Conservation (phyloP, 2,113 vertebrate species). For the Eolophus roseicapilla region DNA sequence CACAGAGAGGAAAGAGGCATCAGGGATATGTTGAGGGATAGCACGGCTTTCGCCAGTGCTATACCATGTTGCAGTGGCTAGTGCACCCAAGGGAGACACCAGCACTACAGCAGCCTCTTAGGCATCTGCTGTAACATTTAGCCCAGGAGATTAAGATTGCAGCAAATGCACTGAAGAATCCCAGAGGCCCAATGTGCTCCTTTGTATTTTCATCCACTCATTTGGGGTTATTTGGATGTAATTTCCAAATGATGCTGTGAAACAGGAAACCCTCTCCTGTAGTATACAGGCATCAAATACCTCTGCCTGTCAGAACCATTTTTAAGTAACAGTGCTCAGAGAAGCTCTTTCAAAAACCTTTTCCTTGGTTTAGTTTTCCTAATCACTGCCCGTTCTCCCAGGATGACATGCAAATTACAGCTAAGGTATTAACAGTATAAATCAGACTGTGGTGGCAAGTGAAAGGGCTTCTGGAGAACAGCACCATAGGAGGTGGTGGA, state of each 20-base stretch:
- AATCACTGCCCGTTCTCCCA: neutral
- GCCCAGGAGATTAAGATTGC: neutral
- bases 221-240: neutral
- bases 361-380: neutral
- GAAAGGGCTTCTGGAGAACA: neutral
- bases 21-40: neutral
- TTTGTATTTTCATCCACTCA: neutral
- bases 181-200: neutral
- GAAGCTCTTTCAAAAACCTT: neutral
- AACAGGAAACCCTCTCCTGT: neutral
- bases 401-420: conserved; percentile 48
- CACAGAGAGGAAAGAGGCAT: neutral
- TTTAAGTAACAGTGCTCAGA: neutral
- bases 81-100: neutral
- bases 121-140: neutral
- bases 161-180: neutral
- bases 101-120: neutral
- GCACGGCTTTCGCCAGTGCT: neutral
- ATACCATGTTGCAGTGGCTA: neutral
- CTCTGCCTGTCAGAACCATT: neutral
- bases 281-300: neutral
- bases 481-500: neutral
- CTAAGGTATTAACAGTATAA: conserved; percentile 47
- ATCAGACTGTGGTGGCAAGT: neutral
- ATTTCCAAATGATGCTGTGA: neutral